Evolutionary conservation across 2,113 vertebrate species (phyloP), one percentile per base, ranked within the genome.

Genomic region (Anguilla japonica): DNA sequence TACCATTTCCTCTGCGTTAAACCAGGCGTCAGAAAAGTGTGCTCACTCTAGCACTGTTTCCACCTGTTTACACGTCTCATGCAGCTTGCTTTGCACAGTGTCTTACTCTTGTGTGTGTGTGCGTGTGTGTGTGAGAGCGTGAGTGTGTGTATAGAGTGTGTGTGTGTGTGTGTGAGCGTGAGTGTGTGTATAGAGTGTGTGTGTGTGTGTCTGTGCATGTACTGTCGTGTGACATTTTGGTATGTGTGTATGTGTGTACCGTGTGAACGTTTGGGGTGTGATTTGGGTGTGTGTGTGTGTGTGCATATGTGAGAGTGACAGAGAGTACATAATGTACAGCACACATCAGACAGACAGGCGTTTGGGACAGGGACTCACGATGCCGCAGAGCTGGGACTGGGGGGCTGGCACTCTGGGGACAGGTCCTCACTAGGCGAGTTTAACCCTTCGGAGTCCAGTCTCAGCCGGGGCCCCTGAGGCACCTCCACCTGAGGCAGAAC

Each of bases 401-500:
- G 88, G 1, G 90, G 91, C 85, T 89, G 89, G 83, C 92, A 90
- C 41, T 95, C 95, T 22, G 91, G 91, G 20, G 86, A 91, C 50
- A 90, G 92, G 85, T 94, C 93, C 22, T 95, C 92, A 29, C 87
- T 88, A 0, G 93, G 94, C 1, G 94, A 93, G 0, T 92, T 92
- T 79, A 95, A 92, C 0, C 94, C 94, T 71, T 94, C 93, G 0
- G 94, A 94, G 89, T 93, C 94, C 3, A 94, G 90, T 40, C 92
- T 91, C 87, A 95, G 94, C 84, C 94, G 91, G 16, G 89, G 92
- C 79, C 91, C 86, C 56, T 86, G 53, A 60, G 82, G 87, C 34
- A 39, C 46, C 29, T 80, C 85, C 15, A 83, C 41, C 87, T 71
- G 80, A 14, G 75, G 20, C 20, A 75, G 11, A 60, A 43, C 50